Base-by-base conservation (phyloP, 1,140 invertebrate species). In the Aphaenogaster rudis region DNA sequence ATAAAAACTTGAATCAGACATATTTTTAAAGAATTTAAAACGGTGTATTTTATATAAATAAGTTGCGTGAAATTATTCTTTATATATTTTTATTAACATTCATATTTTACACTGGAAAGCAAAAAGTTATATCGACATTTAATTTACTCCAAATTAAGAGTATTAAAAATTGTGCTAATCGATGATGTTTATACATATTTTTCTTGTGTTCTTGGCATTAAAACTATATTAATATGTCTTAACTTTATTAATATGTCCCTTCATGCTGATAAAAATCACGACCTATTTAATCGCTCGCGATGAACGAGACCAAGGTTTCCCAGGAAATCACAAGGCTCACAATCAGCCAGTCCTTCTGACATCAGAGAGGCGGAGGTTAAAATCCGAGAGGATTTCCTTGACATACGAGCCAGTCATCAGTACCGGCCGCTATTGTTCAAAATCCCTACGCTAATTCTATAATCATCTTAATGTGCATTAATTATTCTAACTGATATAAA, bases 321-420 rank as follows among this genome's bases (percentile, higher is more conserved):
- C 0, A 39, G 71, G 15, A 80, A 78, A 74, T 74, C 52, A 52
- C 33, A 50, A 72, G 36, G 78, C 80, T 74, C 76, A 21, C 21
- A 21, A 21, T 21, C 21, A 78, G 42, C 79, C 42, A 39, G 71
- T 21, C 71, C 66, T 42, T 77, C 66, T 42, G 36, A 63, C 74
- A 89, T 87, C 80, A 89, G 66, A 90, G 52, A 87, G 84, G 69
- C 67, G 77, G 86, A 91, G 88, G 63, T 86, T 88, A 69, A 86
- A 69, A 90, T 74, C 15, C 67, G 42, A 86, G 82, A 59, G 63
- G 80, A 87, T 90, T 89, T 86, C 87, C 85, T 91, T 91, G 89
- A 87, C 69, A 88, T 84, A 64, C 39, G 57, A 5, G 33, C 13
- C 2, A 57, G 33, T 57, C 15, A 17, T 33, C 17, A 42, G 21